Evolutionary conservation across 2,797 vertebrate genomes (phyloP).

Genomic region (Dallia pectoralis): DNA sequence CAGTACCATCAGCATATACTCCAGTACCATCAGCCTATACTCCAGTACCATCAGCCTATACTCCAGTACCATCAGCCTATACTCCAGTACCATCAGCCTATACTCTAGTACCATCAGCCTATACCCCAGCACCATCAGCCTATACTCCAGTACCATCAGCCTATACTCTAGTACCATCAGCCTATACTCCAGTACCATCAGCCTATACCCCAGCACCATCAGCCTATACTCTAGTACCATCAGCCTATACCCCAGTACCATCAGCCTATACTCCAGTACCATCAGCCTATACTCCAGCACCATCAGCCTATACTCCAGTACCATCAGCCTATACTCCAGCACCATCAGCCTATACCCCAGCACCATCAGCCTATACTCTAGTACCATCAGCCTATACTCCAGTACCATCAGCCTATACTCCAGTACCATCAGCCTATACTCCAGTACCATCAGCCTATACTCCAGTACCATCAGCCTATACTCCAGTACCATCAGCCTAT

Average conservation of each 20-base stretch:
- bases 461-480: slow-evolving; percentile 27
- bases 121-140: slow-evolving; percentile 28
- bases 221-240: too few species aligned
- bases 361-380: slow-evolving; percentile 28
- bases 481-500: too few species aligned
- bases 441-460: slow-evolving; percentile 20
- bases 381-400: slow-evolving; percentile 20
- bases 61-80: not conserved
- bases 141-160: too few species aligned
- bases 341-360: not conserved
- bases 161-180: slow-evolving; percentile 28
- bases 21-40: slow-evolving; percentile 42
- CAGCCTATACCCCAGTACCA: slow-evolving; percentile 31
- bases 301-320: too few species aligned
- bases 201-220: slow-evolving; percentile 29
- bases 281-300: slow-evolving; percentile 33
- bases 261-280: too few species aligned
- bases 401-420: slow-evolving; percentile 24
- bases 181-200: too few species aligned
- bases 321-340: slow-evolving; percentile 34
- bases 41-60: too few species aligned
- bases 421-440: slow-evolving; percentile 24
- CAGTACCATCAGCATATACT: too few species aligned
- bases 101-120: slow-evolving; percentile 17
- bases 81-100: slow-evolving; percentile 35